Conservation (phyloP, 2,888 invertebrate species). For the Patella caerulea region DNA sequence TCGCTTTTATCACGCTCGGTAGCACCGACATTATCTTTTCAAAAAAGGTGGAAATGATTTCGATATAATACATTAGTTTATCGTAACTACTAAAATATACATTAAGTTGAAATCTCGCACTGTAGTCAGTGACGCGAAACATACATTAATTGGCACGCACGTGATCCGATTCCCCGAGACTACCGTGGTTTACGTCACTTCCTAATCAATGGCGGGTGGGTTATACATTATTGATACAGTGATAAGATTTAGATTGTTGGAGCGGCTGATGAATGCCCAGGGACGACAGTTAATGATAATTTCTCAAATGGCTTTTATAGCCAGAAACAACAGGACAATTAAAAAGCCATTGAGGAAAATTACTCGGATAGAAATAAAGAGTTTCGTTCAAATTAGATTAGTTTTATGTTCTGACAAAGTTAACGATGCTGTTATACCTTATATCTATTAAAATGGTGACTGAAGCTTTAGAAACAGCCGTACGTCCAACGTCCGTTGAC, state of each 20-base stretch:
- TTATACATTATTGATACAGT: neutral
- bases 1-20: neutral
- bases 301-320: constrained; percentile 7
- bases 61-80: too few species aligned
- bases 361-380: neutral
- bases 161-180: constrained; percentile 2
- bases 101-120: too few species aligned
- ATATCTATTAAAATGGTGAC: too few species aligned
- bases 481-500: too few species aligned
- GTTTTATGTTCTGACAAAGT: neutral
- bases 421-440: too few species aligned
- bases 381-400: constrained; percentile 6
- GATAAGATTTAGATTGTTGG: constrained; percentile 8
- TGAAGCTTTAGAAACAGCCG: too few species aligned
- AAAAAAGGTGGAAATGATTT: too few species aligned
- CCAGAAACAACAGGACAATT: neutral
- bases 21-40: too few species aligned
- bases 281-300: constrained; percentile 2
- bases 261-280: neutral
- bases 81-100: too few species aligned
- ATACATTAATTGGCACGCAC: neutral
- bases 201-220: neutral
- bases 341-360: constrained; percentile 7
- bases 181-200: neutral
- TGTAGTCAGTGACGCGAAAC: too few species aligned